phyloP scores from a whole-genome alignment of 2,888 invertebrate species.

The Hetaerina titia region DNA sequence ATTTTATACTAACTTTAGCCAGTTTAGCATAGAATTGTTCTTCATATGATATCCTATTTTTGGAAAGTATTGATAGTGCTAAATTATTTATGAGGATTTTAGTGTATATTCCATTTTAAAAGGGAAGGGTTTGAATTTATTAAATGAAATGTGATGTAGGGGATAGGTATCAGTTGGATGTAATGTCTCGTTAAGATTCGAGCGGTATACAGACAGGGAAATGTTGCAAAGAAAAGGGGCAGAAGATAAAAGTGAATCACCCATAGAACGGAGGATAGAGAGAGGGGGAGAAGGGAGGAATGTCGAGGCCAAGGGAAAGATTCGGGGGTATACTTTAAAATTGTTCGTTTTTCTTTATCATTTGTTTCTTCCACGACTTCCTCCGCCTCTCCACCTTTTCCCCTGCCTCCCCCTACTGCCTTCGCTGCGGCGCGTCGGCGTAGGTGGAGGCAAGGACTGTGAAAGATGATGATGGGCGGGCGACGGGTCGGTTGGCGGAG shows the following conservation, averaged over 20 bases:
- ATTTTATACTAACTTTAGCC: too few relatives aligned
- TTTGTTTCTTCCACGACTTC: neutral
- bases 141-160: too few relatives aligned
- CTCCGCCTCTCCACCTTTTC: neutral
- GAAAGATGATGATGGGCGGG: neutral
- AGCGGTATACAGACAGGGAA: neutral
- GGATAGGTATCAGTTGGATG: too few relatives aligned
- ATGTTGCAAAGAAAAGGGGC: neutral
- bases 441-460: neutral
- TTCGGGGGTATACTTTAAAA: constrained; percentile 28
- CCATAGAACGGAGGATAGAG: too few relatives aligned
- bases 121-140: too few relatives aligned
- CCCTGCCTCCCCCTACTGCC: neutral
- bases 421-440: neutral
- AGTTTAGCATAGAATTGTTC: too few relatives aligned
- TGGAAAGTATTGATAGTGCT: too few relatives aligned
- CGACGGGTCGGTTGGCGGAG: neutral
- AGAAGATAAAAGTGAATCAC: neutral
- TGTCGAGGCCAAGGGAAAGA: constrained; percentile 6
- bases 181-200: neutral
- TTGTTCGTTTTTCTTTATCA: constrained; percentile 50
- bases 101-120: too few relatives aligned
- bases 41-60: too few relatives aligned
- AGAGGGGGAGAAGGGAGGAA: neutral
- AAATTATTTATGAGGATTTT: too few relatives aligned